phyloP scores from a whole-genome alignment of 2,888 invertebrate species.

The Noctua janthe region DNA sequence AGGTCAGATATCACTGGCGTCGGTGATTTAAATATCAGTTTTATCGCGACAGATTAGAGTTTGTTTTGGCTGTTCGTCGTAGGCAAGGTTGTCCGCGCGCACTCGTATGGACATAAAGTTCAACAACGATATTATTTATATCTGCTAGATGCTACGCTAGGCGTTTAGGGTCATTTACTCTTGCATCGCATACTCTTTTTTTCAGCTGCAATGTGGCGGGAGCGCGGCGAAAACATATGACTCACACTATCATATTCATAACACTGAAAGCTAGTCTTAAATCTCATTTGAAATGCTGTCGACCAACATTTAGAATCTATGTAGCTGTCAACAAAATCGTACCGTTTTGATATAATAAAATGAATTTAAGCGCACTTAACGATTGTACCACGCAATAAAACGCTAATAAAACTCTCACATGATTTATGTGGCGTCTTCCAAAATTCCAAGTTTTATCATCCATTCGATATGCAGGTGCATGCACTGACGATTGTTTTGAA shows the following conservation, averaged over 20 bases:
- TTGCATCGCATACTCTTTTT: constrained; percentile 76
- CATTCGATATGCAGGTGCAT: constrained; percentile 83
- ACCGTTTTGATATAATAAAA: constrained; percentile 67
- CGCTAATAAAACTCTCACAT: constrained; percentile 70
- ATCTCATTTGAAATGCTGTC: constrained; percentile 49
- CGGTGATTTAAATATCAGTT: constrained; percentile 71
- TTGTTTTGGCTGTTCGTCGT: constrained; percentile 62
- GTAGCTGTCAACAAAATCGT: constrained; percentile 65
- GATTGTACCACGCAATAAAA: constrained; percentile 72
- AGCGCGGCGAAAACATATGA: constrained; percentile 68
- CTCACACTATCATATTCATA: constrained; percentile 57
- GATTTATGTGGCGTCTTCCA: constrained; percentile 73
- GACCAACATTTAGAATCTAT: constrained; percentile 51
- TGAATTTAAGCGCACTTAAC: constrained; percentile 66
- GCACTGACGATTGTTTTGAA: constrained; percentile 81
- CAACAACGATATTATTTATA: constrained; percentile 85
- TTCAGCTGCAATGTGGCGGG: constrained; percentile 73
- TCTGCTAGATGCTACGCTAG: constrained; percentile 81
- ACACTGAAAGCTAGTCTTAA: constrained; percentile 44
- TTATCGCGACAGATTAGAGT: constrained; percentile 70
- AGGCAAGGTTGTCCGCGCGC: constrained; percentile 60
- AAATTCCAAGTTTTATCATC: constrained; percentile 71
- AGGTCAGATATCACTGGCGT: constrained; percentile 64
- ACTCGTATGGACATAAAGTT: constrained; percentile 74
- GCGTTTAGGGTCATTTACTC: constrained; percentile 86